Base-by-base conservation (phyloP, 2,888 invertebrate genomes). In the Thysanoteuthis rhombus region DNA sequence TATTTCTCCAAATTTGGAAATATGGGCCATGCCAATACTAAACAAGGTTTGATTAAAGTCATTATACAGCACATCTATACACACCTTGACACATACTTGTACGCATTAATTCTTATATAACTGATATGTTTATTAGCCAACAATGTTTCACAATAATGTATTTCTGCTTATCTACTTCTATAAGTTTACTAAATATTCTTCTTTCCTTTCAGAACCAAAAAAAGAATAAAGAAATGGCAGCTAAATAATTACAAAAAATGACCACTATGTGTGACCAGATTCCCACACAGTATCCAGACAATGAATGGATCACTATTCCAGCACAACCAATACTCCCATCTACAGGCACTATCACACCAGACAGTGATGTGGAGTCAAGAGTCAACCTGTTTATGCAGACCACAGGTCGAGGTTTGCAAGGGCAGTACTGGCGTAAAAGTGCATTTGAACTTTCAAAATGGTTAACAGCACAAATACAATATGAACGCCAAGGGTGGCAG, bases 401-500 rank as follows among this genome's bases (percentile, higher is more conserved):
- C 0, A 92, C 92, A n/a, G 92, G 92, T 5, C 92, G 92, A 32
- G 40, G 92, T 42, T 40, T 95, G 10, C 94, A 94, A 36, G 94
- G 95, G 19, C 94, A 95, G 94, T 94, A 94, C n/a, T 95, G 94
- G 94, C 95, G 95, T 93, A 95, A 95, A 75, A 95, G 95, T 38
- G 95, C 95, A 19, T 94, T 94, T 28, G 95, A 95, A 39, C 94
- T 96, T 45, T 94, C 95, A 36, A 94, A 95, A 90, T 96, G 96
- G 96, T 94, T 96, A 38, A 95, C 95, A 16, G 93, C 95, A 22
- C 96, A 96, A 95, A 95, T 96, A 47, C 96, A 96, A 93, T 94
- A 94, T 38, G 96, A 96, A 92, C 94, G 96, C 8, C 95, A 96
- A 92, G 96, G 96, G 2, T 96, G 96, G 96, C 95, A 96, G 40